Evolutionary conservation across 2,888 invertebrate species (phyloP).

Genomic region (Pandemis heparana): DNA sequence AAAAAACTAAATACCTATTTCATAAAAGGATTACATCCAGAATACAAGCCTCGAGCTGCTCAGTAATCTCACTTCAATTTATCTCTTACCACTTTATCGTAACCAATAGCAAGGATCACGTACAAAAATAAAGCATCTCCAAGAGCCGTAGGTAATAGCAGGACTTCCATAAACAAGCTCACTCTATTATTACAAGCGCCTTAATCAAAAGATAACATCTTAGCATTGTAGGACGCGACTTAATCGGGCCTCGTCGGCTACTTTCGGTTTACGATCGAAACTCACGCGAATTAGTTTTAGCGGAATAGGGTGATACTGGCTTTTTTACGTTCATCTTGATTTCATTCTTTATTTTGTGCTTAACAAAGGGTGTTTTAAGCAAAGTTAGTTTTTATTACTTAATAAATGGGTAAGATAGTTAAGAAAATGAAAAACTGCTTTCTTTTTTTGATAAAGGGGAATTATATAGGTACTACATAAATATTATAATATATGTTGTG

Average conservation of each 20-base stretch:
- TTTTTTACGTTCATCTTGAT: slow-evolving; percentile 13
- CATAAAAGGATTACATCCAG: neutral
- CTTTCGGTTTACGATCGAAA: slow-evolving; percentile 53
- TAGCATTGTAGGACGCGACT: slow-evolving; percentile 69
- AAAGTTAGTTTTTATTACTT: neutral
- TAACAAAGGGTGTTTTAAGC: neutral
- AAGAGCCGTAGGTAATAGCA: slow-evolving; percentile 62
- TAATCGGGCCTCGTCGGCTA: slow-evolving; percentile 62
- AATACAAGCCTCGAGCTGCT: neutral
- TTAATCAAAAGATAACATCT: slow-evolving; percentile 84
- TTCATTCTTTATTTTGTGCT: slow-evolving; percentile 5
- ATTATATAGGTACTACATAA: too few relatives aligned
- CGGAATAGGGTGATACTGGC: slow-evolving; percentile 24
- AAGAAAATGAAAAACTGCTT: too few relatives aligned
- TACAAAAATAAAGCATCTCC: slow-evolving; percentile 60
- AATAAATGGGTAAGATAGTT: neutral
- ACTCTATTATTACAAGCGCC: slow-evolving; percentile 79
- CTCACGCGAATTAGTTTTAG: slow-evolving; percentile 47
- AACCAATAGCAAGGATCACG: slow-evolving; percentile 49
- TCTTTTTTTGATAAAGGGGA: too few relatives aligned
- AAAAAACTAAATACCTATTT: neutral
- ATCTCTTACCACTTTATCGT: slow-evolving; percentile 35
- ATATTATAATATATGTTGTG: too few relatives aligned
- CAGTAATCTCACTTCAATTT: slow-evolving; percentile 27
- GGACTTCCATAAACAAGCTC: slow-evolving; percentile 73